phyloP scores from a whole-genome alignment of 2,113 vertebrate genomes.

The Columba janthina region DNA sequence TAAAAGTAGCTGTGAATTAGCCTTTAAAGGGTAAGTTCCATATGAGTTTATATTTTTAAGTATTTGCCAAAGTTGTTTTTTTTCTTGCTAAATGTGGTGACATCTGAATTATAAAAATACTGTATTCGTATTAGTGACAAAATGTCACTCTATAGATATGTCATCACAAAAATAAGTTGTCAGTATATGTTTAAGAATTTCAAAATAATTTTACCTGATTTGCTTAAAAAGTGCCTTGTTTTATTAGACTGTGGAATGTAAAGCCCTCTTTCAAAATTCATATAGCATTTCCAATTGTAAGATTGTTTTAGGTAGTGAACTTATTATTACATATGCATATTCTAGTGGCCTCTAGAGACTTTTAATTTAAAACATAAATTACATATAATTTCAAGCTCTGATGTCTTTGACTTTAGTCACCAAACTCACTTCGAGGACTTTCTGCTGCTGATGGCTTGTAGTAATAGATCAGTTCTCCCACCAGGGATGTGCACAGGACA shows the following conservation, averaged over 20 bases:
- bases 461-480: not conserved
- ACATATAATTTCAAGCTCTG: not conserved
- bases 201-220: not conserved
- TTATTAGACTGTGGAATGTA: not conserved
- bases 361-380: slow-evolving; percentile 31
- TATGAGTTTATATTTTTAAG: not conserved
- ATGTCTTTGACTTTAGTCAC: not conserved
- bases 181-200: not conserved
- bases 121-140: not conserved
- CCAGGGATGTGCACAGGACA: slow-evolving; percentile 6
- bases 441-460: not conserved
- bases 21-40: not conserved
- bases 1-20: not conserved
- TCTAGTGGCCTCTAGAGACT: not conserved
- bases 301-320: not conserved
- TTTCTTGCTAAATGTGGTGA: not conserved
- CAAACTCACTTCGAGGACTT: not conserved
- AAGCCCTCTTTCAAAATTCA: not conserved
- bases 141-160: not conserved
- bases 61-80: not conserved
- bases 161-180: not conserved
- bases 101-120: not conserved
- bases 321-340: not conserved
- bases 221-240: not conserved
- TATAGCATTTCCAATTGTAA: not conserved